Percentiles rank a stretch among this genome's conserved stretches.
Conservation (phyloP, 2,888 invertebrate species). For the Pyrocoelia pectoralis region DNA sequence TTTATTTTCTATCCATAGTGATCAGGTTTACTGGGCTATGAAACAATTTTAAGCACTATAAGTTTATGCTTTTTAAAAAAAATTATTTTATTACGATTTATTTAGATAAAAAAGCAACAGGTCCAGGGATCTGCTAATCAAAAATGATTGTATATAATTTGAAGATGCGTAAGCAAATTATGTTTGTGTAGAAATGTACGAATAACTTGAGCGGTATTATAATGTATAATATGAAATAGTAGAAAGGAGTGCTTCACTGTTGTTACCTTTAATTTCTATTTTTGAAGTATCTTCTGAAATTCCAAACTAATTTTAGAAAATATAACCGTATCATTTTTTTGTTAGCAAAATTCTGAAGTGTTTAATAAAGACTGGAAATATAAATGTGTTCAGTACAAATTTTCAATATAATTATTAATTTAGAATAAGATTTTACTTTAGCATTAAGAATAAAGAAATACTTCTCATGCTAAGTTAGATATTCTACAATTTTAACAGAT, state of each 20-base stretch:
- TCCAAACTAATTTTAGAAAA: slow-evolving; percentile 13
- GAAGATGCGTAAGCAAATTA: not conserved
- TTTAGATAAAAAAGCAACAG: slow-evolving; percentile 22
- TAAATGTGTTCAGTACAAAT: slow-evolving; percentile 16
- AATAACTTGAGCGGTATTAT: slow-evolving; percentile 11
- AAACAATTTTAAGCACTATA: slow-evolving; percentile 25
- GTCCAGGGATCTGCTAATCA: not conserved
- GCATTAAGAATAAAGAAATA: slow-evolving; percentile 3
- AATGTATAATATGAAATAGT: slow-evolving; percentile 14
- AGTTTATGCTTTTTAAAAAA: slow-evolving; percentile 8
- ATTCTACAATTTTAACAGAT: slow-evolving; percentile 3
- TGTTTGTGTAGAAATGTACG: slow-evolving; percentile 21
- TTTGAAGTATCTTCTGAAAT: slow-evolving; percentile 26
- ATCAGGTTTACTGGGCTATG: slow-evolving; percentile 6
- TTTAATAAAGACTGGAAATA: not conserved
- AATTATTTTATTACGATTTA: slow-evolving; percentile 2
- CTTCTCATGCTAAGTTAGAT: slow-evolving; percentile 5
- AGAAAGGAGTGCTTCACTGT: slow-evolving; percentile 20
- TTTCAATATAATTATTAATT: slow-evolving; percentile 12
- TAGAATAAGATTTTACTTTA: slow-evolving; percentile 12
- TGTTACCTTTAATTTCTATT: slow-evolving; percentile 19
- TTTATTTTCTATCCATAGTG: not conserved
- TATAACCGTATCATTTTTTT: slow-evolving; percentile 3
- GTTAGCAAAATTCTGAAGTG: slow-evolving; percentile 11
- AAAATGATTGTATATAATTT: slow-evolving; percentile 22